Evolutionary conservation across 1,140 invertebrate species (phyloP), one percentile per base, ranked within the genome.

Genomic region (Bombus haemorrhoidalis): DNA sequence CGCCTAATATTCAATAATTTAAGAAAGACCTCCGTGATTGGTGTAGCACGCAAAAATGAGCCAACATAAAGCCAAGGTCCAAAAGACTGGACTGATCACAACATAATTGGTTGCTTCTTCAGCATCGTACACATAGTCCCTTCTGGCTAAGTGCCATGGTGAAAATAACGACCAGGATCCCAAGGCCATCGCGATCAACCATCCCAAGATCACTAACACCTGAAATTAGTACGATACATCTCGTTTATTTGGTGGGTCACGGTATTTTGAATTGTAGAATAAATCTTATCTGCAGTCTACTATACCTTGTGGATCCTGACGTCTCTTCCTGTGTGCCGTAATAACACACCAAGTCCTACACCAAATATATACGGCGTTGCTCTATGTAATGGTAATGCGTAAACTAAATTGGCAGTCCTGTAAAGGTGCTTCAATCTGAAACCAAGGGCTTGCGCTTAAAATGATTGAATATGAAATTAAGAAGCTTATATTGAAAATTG

Each of bases 291-390:
- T 6, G 15, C 28, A 53, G 28, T 59, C 22, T 10, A 59, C 22
- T 18, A 77, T 93, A 95, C 95, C 92, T 95, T 95, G 78, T 95
- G 87, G 41, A 96, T 89, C 86, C 92, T 88, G 37, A 95, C 81
- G 81, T 95, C 88, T 87, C 92, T 94, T 72, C 94, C 94, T 39
- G 92, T 93, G 71, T 96, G 96, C 89, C 96, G 95, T 79, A 97
- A 93, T 66, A 96, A 90, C 32, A 96, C 95, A 22, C 96, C 97
- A 41, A 97, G 94, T 1, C 95, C 95, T 22, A 97, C 93, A 43
- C 97, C 97, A 77, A 96, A 95, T 22, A 97, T 89, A 90, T 97
- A 97, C 3, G 97, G 95, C 3, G 97, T 97, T 8, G 96, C 96
- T 86, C 97, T 95, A 87, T 97, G 96, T 15, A 97, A 91, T 4